A percentile compares a stretch with the other conserved stretches of the same genome.
Conservation (phyloP, 2,113 vertebrate genomes). For the Orcinus orca region DNA sequence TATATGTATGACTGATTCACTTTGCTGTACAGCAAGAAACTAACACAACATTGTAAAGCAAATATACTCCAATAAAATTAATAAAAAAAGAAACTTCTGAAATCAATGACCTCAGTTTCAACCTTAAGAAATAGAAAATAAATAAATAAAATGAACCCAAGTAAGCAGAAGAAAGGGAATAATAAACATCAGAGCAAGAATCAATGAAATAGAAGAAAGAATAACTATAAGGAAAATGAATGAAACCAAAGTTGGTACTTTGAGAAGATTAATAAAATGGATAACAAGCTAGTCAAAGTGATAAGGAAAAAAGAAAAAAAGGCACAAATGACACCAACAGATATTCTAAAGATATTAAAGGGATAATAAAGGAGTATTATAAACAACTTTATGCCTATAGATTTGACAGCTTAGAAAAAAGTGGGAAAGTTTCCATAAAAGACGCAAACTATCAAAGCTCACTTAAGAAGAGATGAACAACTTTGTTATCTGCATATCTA, state of each 20-base stretch:
- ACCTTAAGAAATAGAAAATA: not conserved
- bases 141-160: not conserved
- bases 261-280: not conserved
- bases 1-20: too few relatives aligned
- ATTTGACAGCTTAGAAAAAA: not conserved
- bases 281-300: not conserved
- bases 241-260: not conserved
- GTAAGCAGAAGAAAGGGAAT: not conserved
- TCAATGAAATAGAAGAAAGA: not conserved
- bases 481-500: not conserved
- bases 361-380: not conserved
- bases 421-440: not conserved
- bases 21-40: too few relatives aligned
- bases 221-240: not conserved
- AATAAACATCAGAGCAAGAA: not conserved
- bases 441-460: not conserved
- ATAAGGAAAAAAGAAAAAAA: not conserved
- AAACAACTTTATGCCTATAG: not conserved
- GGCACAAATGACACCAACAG: not conserved
- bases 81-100: not conserved
- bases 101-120: not conserved
- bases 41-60: too few relatives aligned
- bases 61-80: too few relatives aligned
- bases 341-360: not conserved
- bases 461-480: not conserved